Evolutionary conservation across 2,113 vertebrate genomes (phyloP).

Genomic region (Atherinomorus stipes): DNA sequence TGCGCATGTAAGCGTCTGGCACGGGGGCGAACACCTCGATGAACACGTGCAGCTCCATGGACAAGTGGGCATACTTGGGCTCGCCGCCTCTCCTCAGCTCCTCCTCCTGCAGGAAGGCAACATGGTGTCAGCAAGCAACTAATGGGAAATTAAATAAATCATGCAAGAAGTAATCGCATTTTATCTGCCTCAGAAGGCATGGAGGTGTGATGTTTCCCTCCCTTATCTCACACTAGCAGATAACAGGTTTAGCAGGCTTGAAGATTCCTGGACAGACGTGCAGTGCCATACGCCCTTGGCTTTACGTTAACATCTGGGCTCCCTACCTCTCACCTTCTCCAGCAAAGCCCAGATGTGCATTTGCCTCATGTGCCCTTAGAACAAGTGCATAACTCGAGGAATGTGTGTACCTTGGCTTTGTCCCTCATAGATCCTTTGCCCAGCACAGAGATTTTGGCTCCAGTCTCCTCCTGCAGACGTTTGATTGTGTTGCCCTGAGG

Average conservation of each 20-base stretch:
- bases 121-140: neutral
- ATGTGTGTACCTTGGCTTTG: constrained; percentile 90
- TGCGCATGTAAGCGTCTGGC: constrained; percentile 95
- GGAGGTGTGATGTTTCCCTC: neutral
- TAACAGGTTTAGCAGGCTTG: constrained; percentile 18
- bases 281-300: constrained; percentile 32
- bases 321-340: constrained; percentile 18
- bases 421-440: constrained; percentile 99
- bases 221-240: constrained; percentile 11
- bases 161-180: constrained; percentile 2
- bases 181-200: constrained; percentile 7
- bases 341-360: constrained; percentile 54
- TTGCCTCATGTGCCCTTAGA: constrained; percentile 37
- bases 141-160: constrained; percentile 15
- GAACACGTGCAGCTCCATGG: constrained; percentile 97
- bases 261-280: constrained; percentile 45
- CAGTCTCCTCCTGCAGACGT: constrained; percentile 97
- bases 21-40: constrained; percentile 97
- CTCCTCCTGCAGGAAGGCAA: constrained; percentile 86
- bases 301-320: constrained; percentile 55
- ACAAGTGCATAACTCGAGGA: constrained; percentile 26
- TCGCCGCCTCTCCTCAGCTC: constrained; percentile 93
- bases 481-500: constrained; percentile 99
- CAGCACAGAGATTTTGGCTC: constrained; percentile 98
- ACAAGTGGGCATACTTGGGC: constrained; percentile 95